A percentile compares a stretch with the other conserved stretches of the same genome.
Evolutionary conservation across 2,888 invertebrate genomes (phyloP).

Genomic region (Eilema griseolum): DNA sequence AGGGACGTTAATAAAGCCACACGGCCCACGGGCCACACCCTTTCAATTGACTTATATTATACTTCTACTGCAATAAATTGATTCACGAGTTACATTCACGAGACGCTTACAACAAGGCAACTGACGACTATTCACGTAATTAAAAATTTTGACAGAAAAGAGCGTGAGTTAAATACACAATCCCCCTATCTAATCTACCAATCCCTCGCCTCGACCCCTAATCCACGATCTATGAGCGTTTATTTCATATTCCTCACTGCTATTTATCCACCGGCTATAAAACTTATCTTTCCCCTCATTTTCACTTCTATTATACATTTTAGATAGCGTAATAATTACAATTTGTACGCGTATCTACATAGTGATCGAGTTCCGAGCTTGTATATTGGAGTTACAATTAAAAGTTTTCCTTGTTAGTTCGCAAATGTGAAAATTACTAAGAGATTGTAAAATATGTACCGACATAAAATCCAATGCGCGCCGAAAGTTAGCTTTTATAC

Average conservation of each 20-base stretch:
- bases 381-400: conserved; percentile 31
- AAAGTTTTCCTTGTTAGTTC: conserved; percentile 33
- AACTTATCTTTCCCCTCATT: conserved; percentile 65
- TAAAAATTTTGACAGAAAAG: conserved; percentile 49
- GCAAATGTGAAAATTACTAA: conserved; percentile 14
- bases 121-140: conserved; percentile 41
- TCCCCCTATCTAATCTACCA: conserved; percentile 50
- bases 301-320: conserved; percentile 49
- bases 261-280: conserved; percentile 66
- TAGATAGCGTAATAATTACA: conserved; percentile 38
- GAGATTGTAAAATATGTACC: conserved; percentile 9
- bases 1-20: too few species aligned
- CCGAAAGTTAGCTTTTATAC: conserved; percentile 7
- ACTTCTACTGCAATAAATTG: background rate
- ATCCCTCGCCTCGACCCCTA: conserved; percentile 52
- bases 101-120: background rate
- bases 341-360: conserved; percentile 36
- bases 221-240: conserved; percentile 64
- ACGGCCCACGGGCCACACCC: too few species aligned
- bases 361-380: conserved; percentile 28
- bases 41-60: too few species aligned
- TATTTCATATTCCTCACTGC: conserved; percentile 72
- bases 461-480: background rate
- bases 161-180: conserved; percentile 41
- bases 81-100: too few species aligned